phyloP scores from a whole-genome alignment of 1,140 invertebrate genomes.

The Camponotus vicinus region DNA sequence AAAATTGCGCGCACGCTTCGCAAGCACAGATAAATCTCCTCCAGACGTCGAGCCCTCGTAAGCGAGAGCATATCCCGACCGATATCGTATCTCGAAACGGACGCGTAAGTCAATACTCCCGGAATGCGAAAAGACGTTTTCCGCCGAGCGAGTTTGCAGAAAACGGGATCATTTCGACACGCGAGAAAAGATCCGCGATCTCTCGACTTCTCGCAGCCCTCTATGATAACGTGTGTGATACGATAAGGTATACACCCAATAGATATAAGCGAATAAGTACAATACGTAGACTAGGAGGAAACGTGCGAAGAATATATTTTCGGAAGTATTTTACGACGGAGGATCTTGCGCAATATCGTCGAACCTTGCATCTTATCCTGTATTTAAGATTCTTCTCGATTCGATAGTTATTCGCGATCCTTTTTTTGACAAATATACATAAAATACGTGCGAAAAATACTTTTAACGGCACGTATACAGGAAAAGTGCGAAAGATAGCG shows the following conservation, averaged over 20 bases:
- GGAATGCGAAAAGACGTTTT: constrained; percentile 54
- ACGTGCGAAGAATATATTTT: constrained; percentile 46
- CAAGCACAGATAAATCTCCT: constrained; percentile 42
- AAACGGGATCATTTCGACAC: constrained; percentile 25
- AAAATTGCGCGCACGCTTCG: constrained; percentile 43
- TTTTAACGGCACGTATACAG: background rate
- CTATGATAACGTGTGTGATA: constrained; percentile 36
- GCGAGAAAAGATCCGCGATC: constrained; percentile 23
- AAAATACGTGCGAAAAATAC: background rate
- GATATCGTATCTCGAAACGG: constrained; percentile 40
- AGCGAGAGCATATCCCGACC: constrained; percentile 29
- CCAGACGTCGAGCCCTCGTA: constrained; percentile 20
- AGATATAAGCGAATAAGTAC: constrained; percentile 50
- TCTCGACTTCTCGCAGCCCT: constrained; percentile 33
- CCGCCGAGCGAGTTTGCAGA: constrained; percentile 15
- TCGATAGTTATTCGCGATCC: background rate
- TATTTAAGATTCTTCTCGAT: constrained; percentile 1
- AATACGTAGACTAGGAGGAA: background rate
- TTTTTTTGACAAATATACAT: constrained; percentile 22
- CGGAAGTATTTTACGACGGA: constrained; percentile 24
- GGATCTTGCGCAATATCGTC: background rate
- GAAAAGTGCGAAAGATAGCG: background rate
- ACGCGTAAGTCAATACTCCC: constrained; percentile 53
- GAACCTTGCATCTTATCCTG: background rate
- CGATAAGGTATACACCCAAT: constrained; percentile 16